A percentile compares a stretch with the other conserved stretches of the same genome.
phyloP scores from a whole-genome alignment of 2,888 invertebrate genomes.

The Tipula confusa region DNA sequence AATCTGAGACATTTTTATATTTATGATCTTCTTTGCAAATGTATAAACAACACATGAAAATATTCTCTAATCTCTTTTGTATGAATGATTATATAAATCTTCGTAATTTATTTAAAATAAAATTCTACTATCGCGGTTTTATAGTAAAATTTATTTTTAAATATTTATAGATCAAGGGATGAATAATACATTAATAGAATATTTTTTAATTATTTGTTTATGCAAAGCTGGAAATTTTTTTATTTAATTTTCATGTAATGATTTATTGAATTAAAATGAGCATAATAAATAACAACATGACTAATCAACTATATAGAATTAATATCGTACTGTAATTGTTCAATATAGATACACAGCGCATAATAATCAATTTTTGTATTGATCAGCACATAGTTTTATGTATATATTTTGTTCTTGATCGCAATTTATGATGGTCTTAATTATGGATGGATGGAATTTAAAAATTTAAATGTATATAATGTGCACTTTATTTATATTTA shows the following conservation, averaged over 20 bases:
- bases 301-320: not conserved
- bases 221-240: not conserved
- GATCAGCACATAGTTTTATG: constrained; percentile 12
- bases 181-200: not conserved
- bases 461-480: not conserved
- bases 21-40: constrained; percentile 12
- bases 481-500: not conserved
- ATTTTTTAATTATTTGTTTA: not conserved
- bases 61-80: not conserved
- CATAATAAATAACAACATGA: not conserved
- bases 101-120: not conserved
- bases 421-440: constrained; percentile 12
- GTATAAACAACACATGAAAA: constrained; percentile 12
- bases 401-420: not conserved
- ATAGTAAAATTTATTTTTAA: not conserved
- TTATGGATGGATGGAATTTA: not conserved
- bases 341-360: not conserved
- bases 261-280: not conserved
- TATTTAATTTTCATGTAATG: not conserved
- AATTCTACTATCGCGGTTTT: not conserved
- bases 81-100: not conserved
- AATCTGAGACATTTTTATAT: constrained; percentile 25
- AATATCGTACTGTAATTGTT: not conserved
- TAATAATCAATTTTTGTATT: not conserved
- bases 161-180: not conserved